Evolutionary conservation across 53 echinoderm and acorn worm genomes (phyloP), one percentile per base, ranked within the genome.

Genomic region (Holothuria leucospilota): DNA sequence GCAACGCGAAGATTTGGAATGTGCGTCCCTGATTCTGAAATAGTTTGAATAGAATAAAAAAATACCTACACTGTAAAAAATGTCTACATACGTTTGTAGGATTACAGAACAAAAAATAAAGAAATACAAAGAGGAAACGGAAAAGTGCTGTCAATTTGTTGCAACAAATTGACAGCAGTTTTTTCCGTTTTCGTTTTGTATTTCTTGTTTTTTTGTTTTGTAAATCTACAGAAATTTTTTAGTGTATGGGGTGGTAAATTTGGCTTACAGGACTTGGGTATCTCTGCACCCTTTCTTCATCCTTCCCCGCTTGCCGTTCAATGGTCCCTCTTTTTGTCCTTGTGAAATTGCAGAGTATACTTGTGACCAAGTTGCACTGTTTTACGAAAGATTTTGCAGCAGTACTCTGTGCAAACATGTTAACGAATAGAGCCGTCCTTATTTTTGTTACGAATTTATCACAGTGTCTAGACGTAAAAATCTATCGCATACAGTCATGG

Each of bases 401-500:
- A 67, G 12, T 29, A 13, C 10, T 67, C 10, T 30, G 38, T 67
- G 30, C 7, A 15, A 27, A 21, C 58, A 16, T 59, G 51, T 40
- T 28, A 8, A 9, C 41, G 80, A 0, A 53, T 70, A 79, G 75
- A 78, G 63, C 90, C 87, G 26, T 81, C 73, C 24, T 85, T 87
- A 16, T 64, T 27, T 46, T 91, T 86, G 51, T 40, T 2, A 86
- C 91, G 39, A 34, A 86, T 24, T 73, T 63, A 51, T 59, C 40
- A 26, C 90, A 93, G 0, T 82, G 24, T 38, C 52, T 81, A 29
- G 90, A 93, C 8, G 56, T 52, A 52, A 8, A 52, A 46, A 26
- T 18, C 8, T 29, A 25, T 26, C 63, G 66, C 8, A 15, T 13
- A 51, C 42, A 20, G 29, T 41, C 62, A 10, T 14, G 23, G 26